Percentiles rank a stretch among this genome's conserved stretches.
These are phyloP conservation scores for Melitaea cinxia DNA, from an alignment of 1,140 invertebrate species.

Conservation along the genomic window DNA sequence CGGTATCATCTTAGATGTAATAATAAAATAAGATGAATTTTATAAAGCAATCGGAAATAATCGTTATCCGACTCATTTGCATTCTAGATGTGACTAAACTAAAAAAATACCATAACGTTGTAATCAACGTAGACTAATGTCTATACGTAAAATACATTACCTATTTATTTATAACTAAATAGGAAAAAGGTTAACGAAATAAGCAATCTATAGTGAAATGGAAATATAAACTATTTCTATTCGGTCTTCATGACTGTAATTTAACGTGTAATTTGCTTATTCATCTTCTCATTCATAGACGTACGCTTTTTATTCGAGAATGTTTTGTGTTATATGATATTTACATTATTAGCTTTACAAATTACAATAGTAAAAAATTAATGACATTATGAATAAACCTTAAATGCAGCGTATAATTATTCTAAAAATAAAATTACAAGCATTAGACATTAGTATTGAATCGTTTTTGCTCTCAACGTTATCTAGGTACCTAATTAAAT, in stretches of 20 bases:
- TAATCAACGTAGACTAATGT: not conserved
- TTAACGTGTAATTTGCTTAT: constrained; percentile 16
- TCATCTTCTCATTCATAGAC: constrained; percentile 20
- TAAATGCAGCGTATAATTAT: not conserved
- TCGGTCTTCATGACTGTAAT: constrained; percentile 8
- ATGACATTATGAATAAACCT: not conserved
- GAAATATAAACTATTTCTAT: not conserved
- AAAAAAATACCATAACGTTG: not conserved
- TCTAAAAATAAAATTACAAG: not conserved
- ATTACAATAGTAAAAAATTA: not conserved
- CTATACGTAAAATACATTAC: not conserved
- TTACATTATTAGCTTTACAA: not conserved
- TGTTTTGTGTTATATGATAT: constrained; percentile 1
- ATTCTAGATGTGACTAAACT: constrained; percentile 12
- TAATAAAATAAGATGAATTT: constrained; percentile 3
- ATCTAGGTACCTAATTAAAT: not conserved
- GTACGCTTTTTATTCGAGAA: constrained; percentile 18
- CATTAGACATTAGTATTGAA: not conserved
- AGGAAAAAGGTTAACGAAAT: not conserved
- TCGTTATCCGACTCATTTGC: constrained; percentile 26
- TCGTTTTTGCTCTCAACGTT: not conserved
- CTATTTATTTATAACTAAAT: not conserved
- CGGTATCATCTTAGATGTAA: no score
- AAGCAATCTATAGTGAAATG: not conserved
- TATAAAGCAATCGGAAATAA: constrained; percentile 25